Base-by-base conservation (phyloP, 2,888 invertebrate genomes). In the Clostera curtula region DNA sequence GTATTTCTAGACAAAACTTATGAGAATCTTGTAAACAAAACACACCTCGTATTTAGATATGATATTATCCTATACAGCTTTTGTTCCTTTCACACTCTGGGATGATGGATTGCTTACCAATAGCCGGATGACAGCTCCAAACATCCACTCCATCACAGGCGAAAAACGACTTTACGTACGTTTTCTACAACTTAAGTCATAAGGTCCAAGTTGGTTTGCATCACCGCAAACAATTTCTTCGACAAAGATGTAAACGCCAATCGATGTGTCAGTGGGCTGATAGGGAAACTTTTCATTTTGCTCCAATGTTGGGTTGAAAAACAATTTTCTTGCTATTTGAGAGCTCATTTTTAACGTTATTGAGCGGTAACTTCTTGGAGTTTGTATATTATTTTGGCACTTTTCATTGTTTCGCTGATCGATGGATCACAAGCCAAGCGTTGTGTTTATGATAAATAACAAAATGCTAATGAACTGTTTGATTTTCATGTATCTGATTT, bases 201-300 rank as follows among this genome's bases (percentile, higher is more conserved):
- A 73, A 65, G 67, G 69, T 64, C 49, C 46, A 71, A 49, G 54
- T 69, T 75, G 43, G 65, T 54, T 61, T 71, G 68, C 57, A 58
- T 61, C 56, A 58, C 60, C 52, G 44, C 37, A 40, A 58, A 61
- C 70, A 72, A 74, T 73, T 74, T 71, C 59, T 66, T 67, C 59
- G 58, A 75, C 69, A 66, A 74, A 79, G 75, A 80, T 79, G 76
- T 77, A 71, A 71, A 76, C 70, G 75, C 70, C 75, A 76, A 66
- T 76, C 77, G 71, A 75, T 63, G 71, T 76, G 77, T 79, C 80
- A 77, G 73, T 65, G 56, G 58, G 68, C 52, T 73, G 75, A 76
- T 79, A 67, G 73, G 67, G 60, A 75, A 77, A 77, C 77, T 80
- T 80, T 80, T 77, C 72, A 79, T 80, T 79, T 75, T 68, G 66